Percentiles rank a stretch among this genome's conserved stretches.
Conservation (phyloP, 1,140 invertebrate species). For the Euschistus heros region DNA sequence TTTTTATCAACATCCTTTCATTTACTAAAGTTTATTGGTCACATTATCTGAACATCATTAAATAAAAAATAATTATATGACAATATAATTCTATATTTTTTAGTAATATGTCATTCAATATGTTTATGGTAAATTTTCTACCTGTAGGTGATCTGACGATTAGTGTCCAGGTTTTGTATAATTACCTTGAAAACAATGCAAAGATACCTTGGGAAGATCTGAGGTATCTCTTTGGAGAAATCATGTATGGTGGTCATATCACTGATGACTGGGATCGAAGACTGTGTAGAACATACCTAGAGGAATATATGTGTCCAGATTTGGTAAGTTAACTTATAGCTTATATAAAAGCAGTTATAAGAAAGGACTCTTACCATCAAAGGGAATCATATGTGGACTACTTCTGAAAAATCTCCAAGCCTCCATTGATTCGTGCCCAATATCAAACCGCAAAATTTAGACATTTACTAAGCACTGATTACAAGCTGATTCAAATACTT, state of each 20-base stretch:
- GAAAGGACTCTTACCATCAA: too few species aligned
- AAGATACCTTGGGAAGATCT: conserved; percentile 87
- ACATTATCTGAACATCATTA: background rate
- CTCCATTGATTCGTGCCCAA: too few species aligned
- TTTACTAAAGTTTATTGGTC: background rate
- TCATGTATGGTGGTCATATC: conserved; percentile 95
- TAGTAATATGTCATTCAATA: background rate
- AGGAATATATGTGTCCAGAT: conserved; percentile 77
- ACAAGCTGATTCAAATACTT: too few species aligned
- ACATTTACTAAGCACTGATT: too few species aligned
- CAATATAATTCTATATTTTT: background rate
- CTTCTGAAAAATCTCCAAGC: too few species aligned
- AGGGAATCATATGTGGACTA: too few species aligned
- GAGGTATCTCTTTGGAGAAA: conserved; percentile 87
- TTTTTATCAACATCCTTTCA: too few species aligned
- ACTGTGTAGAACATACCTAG: conserved; percentile 75
- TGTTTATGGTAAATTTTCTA: background rate
- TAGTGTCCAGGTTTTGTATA: conserved; percentile 80
- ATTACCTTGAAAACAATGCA: conserved; percentile 83
- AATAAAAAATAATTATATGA: background rate
- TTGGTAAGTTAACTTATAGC: conserved; percentile 42
- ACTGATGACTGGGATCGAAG: conserved; percentile 91
- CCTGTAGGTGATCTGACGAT: conserved; percentile 79
- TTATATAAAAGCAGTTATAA: too few species aligned
- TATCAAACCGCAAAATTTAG: too few species aligned